Evolutionary conservation across 2,888 invertebrate genomes (phyloP), one percentile per base, ranked within the genome.

Genomic region (Sphinx pinastri): DNA sequence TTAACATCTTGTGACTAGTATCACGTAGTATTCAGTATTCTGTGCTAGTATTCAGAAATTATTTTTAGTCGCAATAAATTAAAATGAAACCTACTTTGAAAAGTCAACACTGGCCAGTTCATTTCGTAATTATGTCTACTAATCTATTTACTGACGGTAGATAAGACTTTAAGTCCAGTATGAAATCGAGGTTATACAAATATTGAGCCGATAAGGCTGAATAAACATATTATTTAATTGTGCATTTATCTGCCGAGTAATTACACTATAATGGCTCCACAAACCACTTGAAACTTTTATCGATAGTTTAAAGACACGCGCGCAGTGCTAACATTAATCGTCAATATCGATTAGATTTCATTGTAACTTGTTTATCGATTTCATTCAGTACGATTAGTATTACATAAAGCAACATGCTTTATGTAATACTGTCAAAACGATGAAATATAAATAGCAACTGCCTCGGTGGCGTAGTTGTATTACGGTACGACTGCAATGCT

Each of bases 101-200:
- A 38, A 1, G 38, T 57, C 13, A 57, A 57, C 57, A 25, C 19
- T 25, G 11, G 19, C 2, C 47, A 49, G n/a, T 16, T 25, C 7
- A 47, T 63, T 63, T 47, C 49, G 49, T 49, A 47, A 63, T 63
- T 63, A 63, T 63, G n/a, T 16, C 3, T 19, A n/a, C 3, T 60
- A 47, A 63, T 63, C 47, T 63, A 12, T 63, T 12, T 49, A 19
- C 19, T 47, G 47, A 63, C 16, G 16, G 19, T 13, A 49, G 63
- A 63, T 63, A 63, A 49, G 47, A 12, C 16, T 63, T 47, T 12
- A 16, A 14, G 19, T 63, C 63, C 25, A 49, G 19, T 63, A 19
- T 63, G 63, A 63, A 63, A 63, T 63, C 47, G 47, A 63, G 63
- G 63, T 63, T 63, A 16, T 47, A 49, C 19, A 63, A 63, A 63